phyloP scores from a whole-genome alignment of 2,888 invertebrate species.

The Nomada fucata region DNA sequence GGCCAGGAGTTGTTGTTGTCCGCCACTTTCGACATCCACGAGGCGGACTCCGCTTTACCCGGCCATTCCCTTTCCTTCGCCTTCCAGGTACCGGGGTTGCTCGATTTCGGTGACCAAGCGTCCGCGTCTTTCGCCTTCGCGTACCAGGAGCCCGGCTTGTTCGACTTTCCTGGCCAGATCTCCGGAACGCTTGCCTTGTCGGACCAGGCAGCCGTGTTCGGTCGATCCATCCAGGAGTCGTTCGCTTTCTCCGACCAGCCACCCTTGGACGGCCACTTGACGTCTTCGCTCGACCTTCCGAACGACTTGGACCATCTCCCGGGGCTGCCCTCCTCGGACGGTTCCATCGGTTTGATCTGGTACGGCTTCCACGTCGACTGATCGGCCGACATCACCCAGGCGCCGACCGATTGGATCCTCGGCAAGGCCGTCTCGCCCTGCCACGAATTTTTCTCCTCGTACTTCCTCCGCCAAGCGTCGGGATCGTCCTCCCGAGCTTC shows the following conservation, averaged over 20 bases:
- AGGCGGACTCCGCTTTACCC: slow-evolving; percentile 25
- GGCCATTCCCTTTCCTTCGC: slow-evolving; percentile 40
- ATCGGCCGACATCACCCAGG: slow-evolving; percentile 75
- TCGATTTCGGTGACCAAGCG: slow-evolving; percentile 15
- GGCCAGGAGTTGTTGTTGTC: slow-evolving; percentile 36
- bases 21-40: slow-evolving; percentile 25
- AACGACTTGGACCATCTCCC: slow-evolving; percentile 58
- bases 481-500: slow-evolving; percentile 32
- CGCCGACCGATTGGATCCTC: slow-evolving; percentile 72
- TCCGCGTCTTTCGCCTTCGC: slow-evolving; percentile 27
- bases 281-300: slow-evolving; percentile 20
- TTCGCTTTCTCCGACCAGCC: slow-evolving; percentile 39
- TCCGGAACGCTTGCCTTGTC: slow-evolving; percentile 15
- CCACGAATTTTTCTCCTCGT: slow-evolving; percentile 41
- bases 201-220: slow-evolving; percentile 7
- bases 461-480: slow-evolving; percentile 50
- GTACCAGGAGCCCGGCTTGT: slow-evolving; percentile 40
- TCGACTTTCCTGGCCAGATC: slow-evolving; percentile 35
- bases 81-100: slow-evolving; percentile 36
- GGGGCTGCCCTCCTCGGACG: slow-evolving; percentile 35
- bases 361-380: slow-evolving; percentile 76
- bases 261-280: slow-evolving; percentile 41
- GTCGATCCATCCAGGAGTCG: slow-evolving; percentile 39
- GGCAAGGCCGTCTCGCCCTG: slow-evolving; percentile 56
- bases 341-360: slow-evolving; percentile 59